Evolutionary conservation across 2,888 invertebrate species (phyloP).

Genomic region (Hemithea aestivaria): DNA sequence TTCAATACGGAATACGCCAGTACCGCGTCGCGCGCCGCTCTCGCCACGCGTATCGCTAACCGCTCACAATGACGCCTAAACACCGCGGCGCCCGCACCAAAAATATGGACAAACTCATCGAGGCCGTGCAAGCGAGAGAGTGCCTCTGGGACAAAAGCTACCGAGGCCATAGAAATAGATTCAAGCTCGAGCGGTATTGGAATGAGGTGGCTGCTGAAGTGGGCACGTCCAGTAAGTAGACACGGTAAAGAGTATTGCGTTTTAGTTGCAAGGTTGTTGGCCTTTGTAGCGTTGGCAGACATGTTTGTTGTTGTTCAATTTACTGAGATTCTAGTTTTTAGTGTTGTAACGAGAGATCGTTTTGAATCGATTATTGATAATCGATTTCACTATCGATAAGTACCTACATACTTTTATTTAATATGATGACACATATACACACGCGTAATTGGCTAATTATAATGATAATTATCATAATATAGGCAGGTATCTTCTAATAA

Average conservation of each 20-base stretch:
- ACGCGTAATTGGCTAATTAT: too few species aligned
- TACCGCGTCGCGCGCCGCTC: slow-evolving; percentile 51
- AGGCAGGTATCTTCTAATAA: too few species aligned
- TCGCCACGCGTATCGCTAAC: slow-evolving; percentile 52
- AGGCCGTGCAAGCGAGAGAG: slow-evolving; percentile 71
- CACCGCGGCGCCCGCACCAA: slow-evolving; percentile 58
- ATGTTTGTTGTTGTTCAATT: slow-evolving; percentile 3
- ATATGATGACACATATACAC: too few species aligned
- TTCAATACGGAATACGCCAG: slow-evolving; percentile 29
- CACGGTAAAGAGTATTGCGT: slow-evolving; percentile 54
- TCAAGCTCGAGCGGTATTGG: slow-evolving; percentile 72
- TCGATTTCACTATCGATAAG: too few species aligned
- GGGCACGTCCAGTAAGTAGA: slow-evolving; percentile 70
- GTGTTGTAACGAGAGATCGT: too few species aligned
- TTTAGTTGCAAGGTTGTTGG: slow-evolving; percentile 18
- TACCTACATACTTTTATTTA: too few species aligned
- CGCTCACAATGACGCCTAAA: slow-evolving; percentile 57
- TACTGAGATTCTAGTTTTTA: too few species aligned
- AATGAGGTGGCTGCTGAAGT: slow-evolving; percentile 71
- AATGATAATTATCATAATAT: too few species aligned
- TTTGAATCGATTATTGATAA: too few species aligned
- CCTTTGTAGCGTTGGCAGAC: slow-evolving; percentile 2
- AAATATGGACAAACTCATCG: slow-evolving; percentile 70
- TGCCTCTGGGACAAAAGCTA: slow-evolving; percentile 72
- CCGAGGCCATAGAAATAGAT: slow-evolving; percentile 67